Evolutionary conservation across 2,888 invertebrate genomes (phyloP).

Genomic region (Drosophila prostipennis): DNA sequence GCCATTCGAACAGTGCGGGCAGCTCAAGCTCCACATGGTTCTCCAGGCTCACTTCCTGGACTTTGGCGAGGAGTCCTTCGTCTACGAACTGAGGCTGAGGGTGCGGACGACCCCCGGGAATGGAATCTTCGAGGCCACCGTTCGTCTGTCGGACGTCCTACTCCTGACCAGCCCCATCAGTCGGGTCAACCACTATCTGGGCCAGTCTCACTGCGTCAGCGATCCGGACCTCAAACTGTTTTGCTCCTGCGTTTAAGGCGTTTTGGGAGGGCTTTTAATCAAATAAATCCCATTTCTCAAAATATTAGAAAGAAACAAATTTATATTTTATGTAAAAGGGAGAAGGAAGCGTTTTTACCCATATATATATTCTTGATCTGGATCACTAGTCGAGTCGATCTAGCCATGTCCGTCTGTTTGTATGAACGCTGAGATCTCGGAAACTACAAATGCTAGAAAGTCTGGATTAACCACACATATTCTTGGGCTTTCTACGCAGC

Average conservation of each 20-base stretch:
- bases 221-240: slow-evolving; percentile 41
- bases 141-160: slow-evolving; percentile 8
- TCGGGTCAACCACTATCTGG: slow-evolving; percentile 44
- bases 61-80: slow-evolving; percentile 11
- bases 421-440: too few species aligned
- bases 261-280: slow-evolving; percentile 29
- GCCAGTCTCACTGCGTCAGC: slow-evolving; percentile 47
- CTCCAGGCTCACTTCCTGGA: slow-evolving; percentile 28
- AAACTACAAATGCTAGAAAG: too few species aligned
- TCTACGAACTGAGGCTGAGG: slow-evolving; percentile 23
- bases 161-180: slow-evolving; percentile 44
- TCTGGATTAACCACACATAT: too few species aligned
- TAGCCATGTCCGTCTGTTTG: too few species aligned
- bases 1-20: slow-evolving; percentile 13
- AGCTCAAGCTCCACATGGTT: slow-evolving; percentile 26
- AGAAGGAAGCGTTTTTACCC: too few species aligned
- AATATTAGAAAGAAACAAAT: too few species aligned
- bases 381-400: too few species aligned
- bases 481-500: too few species aligned
- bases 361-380: too few species aligned
- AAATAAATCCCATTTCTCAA: neutral
- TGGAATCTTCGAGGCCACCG: slow-evolving; percentile 34
- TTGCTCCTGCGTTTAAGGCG: slow-evolving; percentile 15
- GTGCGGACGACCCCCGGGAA: slow-evolving; percentile 24
- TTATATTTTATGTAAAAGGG: too few species aligned